Base-by-base conservation (phyloP, 2,888 invertebrate genomes). In the Leptopilina drosophilae region DNA sequence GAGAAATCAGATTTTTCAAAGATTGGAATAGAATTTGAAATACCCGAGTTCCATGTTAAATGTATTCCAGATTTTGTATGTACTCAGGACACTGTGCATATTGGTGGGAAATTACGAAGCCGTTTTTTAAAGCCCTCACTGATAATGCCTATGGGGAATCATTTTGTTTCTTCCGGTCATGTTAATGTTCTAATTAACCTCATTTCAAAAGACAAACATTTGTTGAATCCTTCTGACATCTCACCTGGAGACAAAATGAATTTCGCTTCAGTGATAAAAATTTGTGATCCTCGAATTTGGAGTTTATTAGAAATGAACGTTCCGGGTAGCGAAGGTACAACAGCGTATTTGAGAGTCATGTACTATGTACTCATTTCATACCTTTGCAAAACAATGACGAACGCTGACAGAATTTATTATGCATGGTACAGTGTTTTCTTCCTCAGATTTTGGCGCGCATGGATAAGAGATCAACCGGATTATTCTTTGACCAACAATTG, bases 211-310 rank as follows among this genome's bases (percentile, higher is more conserved):
- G 85, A 86, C 67, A 83, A 84, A 64, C 85, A 86, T 79, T 77
- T 82, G n/a, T 77, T 87, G 7, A 83, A 80, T 64, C 46, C 64
- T 15, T 81, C 79, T 75, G 82, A 84, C 73, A 76, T 84, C 9
- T 82, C 80, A 53, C 64, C 76, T 1, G 80, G 79, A 56, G 86
- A 87, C 56, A 86, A 85, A 80, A 86, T 88, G 86, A 87, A 87
- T 79, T 87, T 84, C 65, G 73, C 26, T 67, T 83, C 87, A 8
- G 84, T 84, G 8, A 80, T 84, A 42, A 85, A 84, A 84, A 84
- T 87, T 65, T 84, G 80, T 78, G 76, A 86, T 76, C 78, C 80
- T 40, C 81, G 83, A 79, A 78, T 87, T 62, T 78, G 67, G 42
- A 75, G 78, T 33, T 62, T 85, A 53, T 67, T 86, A 53, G 75